phyloP scores from a whole-genome alignment of 1,140 invertebrate genomes.

The Pogonomyrmex barbatus region DNA sequence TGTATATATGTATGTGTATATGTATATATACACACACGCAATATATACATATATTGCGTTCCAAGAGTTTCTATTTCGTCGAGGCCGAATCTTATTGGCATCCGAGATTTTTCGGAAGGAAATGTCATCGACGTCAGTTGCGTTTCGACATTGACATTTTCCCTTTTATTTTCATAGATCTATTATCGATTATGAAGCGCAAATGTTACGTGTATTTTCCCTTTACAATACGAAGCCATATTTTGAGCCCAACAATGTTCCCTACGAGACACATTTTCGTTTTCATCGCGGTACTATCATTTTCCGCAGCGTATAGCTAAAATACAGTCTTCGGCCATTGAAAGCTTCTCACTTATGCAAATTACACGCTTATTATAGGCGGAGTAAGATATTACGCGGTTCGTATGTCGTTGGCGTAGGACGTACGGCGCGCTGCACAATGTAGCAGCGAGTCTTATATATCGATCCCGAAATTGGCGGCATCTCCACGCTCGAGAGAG shows the following conservation, averaged over 20 bases:
- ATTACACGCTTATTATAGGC: neutral
- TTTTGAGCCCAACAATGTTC: neutral
- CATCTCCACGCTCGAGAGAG: conserved; percentile 36
- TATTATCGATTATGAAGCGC: neutral
- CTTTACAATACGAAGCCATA: neutral
- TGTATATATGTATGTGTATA: neutral
- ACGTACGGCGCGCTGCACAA: conserved; percentile 1
- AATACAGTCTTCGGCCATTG: neutral
- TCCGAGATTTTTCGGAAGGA: conserved; percentile 10
- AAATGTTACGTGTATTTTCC: neutral
- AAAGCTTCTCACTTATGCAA: neutral
- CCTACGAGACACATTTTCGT: neutral
- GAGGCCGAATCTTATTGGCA: conserved; percentile 23
- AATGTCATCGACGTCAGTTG: neutral
- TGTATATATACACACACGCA: no score
- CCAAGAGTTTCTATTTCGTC: conserved; percentile 45
- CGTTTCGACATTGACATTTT: neutral
- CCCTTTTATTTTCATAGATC: neutral
- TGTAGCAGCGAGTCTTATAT: conserved; percentile 32
- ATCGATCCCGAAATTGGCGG: conserved; percentile 46
- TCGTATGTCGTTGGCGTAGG: neutral
- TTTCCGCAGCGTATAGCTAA: neutral
- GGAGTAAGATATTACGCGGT: neutral
- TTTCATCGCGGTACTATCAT: neutral
- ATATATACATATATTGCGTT: neutral